These are phyloP conservation scores for Eumaeus atala DNA, from an alignment of 1,140 invertebrate species.

Conservation along the genomic window DNA sequence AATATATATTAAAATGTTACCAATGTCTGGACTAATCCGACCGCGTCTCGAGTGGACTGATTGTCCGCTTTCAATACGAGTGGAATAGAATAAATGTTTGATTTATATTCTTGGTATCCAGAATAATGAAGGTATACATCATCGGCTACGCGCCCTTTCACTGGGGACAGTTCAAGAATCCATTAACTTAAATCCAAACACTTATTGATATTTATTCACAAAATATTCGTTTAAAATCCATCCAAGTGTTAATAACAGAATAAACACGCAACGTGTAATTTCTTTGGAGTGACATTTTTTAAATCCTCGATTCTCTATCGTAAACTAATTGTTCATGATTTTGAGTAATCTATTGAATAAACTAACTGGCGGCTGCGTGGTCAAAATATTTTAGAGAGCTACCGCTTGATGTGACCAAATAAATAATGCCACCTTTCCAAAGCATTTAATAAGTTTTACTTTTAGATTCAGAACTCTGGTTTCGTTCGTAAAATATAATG, in stretches of 20 bases:
- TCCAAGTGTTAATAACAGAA: constrained; percentile 2
- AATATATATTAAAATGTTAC: constrained; percentile 45
- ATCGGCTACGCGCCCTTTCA: constrained; percentile 38
- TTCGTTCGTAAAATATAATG: no score
- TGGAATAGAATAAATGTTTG: constrained; percentile 45
- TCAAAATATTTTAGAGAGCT: no score
- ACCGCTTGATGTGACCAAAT: no score
- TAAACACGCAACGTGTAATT: background rate
- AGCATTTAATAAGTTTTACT: no score
- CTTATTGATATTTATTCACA: constrained; percentile 15
- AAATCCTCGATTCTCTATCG: no score
- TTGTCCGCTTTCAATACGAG: constrained; percentile 38
- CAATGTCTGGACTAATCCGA: constrained; percentile 52
- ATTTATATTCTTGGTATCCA: constrained; percentile 44
- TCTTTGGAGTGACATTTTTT: no score
- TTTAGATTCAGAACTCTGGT: no score
- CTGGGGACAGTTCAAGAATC: constrained; percentile 26
- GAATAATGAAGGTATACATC: constrained; percentile 42
- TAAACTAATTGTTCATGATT: no score
- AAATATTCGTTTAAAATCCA: background rate
- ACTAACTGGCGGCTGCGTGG: no score
- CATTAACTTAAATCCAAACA: constrained; percentile 43
- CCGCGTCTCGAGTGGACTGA: constrained; percentile 45
- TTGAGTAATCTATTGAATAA: no score
- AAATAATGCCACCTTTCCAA: no score